Percentiles rank a stretch among this genome's conserved stretches.
Evolutionary conservation across 2,888 invertebrate genomes (phyloP).

Genomic region (Andricus curvator): DNA sequence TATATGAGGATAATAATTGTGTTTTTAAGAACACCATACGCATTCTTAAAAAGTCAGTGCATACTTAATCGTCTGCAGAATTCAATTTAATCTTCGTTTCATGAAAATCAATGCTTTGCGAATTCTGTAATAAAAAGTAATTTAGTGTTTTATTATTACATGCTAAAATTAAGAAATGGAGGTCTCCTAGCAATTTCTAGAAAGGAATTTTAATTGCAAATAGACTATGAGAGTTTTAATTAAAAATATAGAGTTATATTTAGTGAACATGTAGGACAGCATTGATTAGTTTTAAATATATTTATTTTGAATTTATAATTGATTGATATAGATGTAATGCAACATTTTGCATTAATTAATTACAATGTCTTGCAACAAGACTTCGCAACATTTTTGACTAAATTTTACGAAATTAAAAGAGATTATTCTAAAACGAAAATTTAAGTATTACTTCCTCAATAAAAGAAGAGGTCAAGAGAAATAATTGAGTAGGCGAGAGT

Average conservation of each 20-base stretch:
- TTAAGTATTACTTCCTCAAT: constrained; percentile 26
- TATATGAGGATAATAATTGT: constrained; percentile 37
- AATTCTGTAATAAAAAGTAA: not conserved
- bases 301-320: too few relatives aligned
- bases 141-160: not conserved
- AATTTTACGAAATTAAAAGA: too few relatives aligned
- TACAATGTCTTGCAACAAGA: too few relatives aligned
- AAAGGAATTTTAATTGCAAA: constrained; percentile 7
- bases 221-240: not conserved
- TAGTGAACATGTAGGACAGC: not conserved
- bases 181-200: not conserved
- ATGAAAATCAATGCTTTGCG: not conserved
- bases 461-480: constrained; percentile 21
- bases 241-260: not conserved
- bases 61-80: constrained; percentile 20
- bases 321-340: too few relatives aligned
- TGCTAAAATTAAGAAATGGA: not conserved
- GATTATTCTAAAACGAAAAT: not conserved
- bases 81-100: constrained; percentile 13
- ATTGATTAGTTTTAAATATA: not conserved
- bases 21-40: constrained; percentile 32
- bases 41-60: constrained; percentile 20
- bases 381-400: too few relatives aligned
- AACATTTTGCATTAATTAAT: too few relatives aligned
- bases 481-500: constrained; percentile 23